Percentiles rank a stretch among this genome's conserved stretches.
phyloP scores from a whole-genome alignment of 2,797 vertebrate species.

The Ficedula albicollis region DNA sequence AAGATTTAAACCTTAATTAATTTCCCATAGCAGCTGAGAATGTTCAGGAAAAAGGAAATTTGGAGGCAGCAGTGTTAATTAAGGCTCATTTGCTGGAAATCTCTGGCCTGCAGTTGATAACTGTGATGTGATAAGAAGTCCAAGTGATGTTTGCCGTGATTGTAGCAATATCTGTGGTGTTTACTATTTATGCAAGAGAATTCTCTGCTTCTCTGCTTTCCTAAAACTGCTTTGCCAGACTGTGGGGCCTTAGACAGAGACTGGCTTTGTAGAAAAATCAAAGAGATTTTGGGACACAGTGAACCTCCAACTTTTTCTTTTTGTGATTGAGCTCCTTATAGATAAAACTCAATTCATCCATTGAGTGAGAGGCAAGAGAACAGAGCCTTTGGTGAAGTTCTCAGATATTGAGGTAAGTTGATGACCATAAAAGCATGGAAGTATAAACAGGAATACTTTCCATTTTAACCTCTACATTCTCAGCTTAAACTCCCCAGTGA shows the following conservation, averaged over 20 bases:
- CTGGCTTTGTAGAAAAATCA: not conserved
- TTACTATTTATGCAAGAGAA: not conserved
- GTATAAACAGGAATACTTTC: not conserved
- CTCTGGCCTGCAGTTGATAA: not conserved
- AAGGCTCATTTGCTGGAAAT: constrained; percentile 19
- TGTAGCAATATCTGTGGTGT: not conserved
- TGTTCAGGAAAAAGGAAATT: constrained; percentile 28
- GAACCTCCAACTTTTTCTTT: not conserved
- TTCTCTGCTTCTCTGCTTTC: not conserved
- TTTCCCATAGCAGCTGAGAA: constrained; percentile 39
- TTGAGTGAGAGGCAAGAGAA: not conserved
- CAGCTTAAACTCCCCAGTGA: not conserved
- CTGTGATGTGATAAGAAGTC: not conserved
- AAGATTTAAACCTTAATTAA: constrained; percentile 39
- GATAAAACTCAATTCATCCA: not conserved
- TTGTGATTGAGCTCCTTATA: not conserved
- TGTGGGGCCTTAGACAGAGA: not conserved
- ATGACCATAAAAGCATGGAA: not conserved
- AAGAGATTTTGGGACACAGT: not conserved
- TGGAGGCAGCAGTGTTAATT: constrained; percentile 12
- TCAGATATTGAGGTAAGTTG: not conserved
- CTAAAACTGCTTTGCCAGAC: not conserved
- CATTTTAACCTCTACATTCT: not conserved
- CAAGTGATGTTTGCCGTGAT: not conserved
- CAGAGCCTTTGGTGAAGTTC: not conserved